These are phyloP conservation scores for Neuroterus valhalla DNA, from an alignment of 1,140 invertebrate species.

Conservation along the genomic window DNA sequence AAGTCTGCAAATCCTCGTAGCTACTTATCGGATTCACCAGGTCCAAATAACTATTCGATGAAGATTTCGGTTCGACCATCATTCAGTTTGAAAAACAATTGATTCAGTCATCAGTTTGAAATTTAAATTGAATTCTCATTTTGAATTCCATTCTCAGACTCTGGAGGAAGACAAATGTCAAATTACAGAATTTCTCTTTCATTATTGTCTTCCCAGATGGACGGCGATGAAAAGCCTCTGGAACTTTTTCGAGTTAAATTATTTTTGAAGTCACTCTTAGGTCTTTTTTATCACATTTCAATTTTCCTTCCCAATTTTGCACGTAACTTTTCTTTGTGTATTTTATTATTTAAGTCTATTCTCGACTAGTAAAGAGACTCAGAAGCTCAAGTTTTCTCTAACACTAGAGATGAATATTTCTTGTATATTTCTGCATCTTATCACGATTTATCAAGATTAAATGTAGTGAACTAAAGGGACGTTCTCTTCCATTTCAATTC, in stretches of 20 bases:
- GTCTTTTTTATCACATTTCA: not conserved
- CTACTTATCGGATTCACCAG: conserved; percentile 65
- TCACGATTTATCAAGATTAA: no score
- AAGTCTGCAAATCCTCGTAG: conserved; percentile 64
- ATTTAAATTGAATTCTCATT: not conserved
- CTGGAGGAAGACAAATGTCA: not conserved
- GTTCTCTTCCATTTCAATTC: conserved; percentile 3
- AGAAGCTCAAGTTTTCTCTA: conserved; percentile 9
- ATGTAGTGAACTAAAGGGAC: conserved; percentile 4
- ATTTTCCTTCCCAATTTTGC: not conserved
- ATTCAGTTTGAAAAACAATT: conserved; percentile 54
- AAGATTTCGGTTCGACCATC: conserved; percentile 72
- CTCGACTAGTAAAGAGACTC: not conserved
- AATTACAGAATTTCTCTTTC: not conserved
- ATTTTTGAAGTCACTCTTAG: not conserved
- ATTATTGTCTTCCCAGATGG: conserved; percentile 12
- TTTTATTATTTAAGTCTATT: not conserved
- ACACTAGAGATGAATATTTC: not conserved
- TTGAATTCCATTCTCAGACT: not conserved
- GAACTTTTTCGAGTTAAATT: not conserved
- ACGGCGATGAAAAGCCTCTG: conserved; percentile 1
- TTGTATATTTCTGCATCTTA: not conserved
- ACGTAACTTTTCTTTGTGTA: not conserved
- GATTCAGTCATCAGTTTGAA: not conserved
- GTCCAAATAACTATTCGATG: conserved; percentile 65